A percentile compares a stretch with the other conserved stretches of the same genome.
Evolutionary conservation across 1,140 invertebrate species (phyloP).

Genomic region (Drosophila sp.): DNA sequence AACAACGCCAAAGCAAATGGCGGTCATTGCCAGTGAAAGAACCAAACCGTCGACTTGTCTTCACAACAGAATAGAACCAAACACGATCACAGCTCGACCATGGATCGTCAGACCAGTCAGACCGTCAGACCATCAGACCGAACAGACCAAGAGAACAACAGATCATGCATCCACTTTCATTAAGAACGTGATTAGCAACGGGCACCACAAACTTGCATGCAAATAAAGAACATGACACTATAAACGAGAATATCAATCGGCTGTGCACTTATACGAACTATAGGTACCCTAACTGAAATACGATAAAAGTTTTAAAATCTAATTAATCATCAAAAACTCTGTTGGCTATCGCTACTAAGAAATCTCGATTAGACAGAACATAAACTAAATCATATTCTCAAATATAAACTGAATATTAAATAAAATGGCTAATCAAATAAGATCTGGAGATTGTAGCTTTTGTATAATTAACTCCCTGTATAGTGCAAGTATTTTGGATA

Average conservation of each 20-base stretch:
- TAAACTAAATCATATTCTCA: no score
- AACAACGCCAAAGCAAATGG: constrained; percentile 65
- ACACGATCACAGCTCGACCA: constrained; percentile 28
- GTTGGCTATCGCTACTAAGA: no score
- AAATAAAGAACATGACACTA: constrained; percentile 54
- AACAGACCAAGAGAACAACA: constrained; percentile 22
- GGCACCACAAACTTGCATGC: constrained; percentile 63
- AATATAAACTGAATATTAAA: no score
- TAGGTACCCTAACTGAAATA: constrained; percentile 24
- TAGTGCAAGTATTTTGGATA: no score
- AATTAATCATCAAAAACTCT: no score
- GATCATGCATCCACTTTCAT: constrained; percentile 72
- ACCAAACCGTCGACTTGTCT: constrained; percentile 16
- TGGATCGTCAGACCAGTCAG: background rate
- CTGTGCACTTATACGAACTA: background rate
- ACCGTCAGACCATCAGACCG: constrained; percentile 18
- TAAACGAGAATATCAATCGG: constrained; percentile 11
- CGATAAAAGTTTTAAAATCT: no score
- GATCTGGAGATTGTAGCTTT: no score
- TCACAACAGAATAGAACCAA: constrained; percentile 17
- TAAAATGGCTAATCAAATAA: no score
- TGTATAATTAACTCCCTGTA: no score
- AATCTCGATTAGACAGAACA: no score
- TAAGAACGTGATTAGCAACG: constrained; percentile 79
- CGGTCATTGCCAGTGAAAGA: constrained; percentile 77